Percentiles rank a stretch among this genome's conserved stretches.
These are phyloP conservation scores for zebrafish (Danio rerio) DNA, from an alignment of 2,113 vertebrate species.

Conservation along the genomic window GRCz12tu NC_133196.1:30680001-30680500, in stretches of 20 bases:
- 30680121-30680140: too few species aligned
- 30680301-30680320: too few species aligned
- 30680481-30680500: slow-evolving; percentile 67
- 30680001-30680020: too few species aligned
- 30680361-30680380: slow-evolving; percentile 67
- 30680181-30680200: slow-evolving; percentile 81
- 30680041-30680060: too few species aligned
- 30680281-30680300: too few species aligned
- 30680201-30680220: slow-evolving; percentile 83
- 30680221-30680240: slow-evolving; percentile 83
- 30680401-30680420: slow-evolving; percentile 87
- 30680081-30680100: too few species aligned
- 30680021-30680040: too few species aligned
- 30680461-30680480: not conserved
- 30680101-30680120: too few species aligned
- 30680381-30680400: slow-evolving; percentile 81
- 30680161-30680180: slow-evolving; percentile 80
- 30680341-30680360: too few species aligned
- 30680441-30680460: not conserved
- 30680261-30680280: slow-evolving; percentile 74
- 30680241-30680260: slow-evolving; percentile 84
- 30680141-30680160: too few species aligned
- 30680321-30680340: too few species aligned
- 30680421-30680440: not conserved
- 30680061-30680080: too few species aligned